Evolutionary conservation across 2,797 vertebrate species (phyloP).

Genomic region (Lagorchestes hirsutus): DNA sequence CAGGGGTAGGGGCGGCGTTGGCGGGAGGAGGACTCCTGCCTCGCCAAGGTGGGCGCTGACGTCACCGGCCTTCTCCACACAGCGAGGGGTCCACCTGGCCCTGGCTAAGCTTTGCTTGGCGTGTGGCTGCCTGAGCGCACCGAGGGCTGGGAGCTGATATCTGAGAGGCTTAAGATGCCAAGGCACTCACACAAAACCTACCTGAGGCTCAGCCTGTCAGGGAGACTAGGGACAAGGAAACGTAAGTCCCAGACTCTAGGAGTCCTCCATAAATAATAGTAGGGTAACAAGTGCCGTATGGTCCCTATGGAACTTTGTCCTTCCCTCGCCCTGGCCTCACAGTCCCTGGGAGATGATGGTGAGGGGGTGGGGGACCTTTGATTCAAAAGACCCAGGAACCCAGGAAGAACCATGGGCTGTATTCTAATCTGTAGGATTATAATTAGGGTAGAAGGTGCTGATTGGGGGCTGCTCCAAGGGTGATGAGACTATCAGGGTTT

Average conservation of each 20-base stretch:
- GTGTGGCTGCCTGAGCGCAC: too few species aligned
- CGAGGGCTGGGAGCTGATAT: neutral
- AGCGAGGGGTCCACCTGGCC: neutral
- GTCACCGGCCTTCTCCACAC: too few species aligned
- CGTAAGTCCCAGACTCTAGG: neutral
- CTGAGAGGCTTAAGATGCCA: neutral
- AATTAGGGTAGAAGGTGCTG: too few species aligned
- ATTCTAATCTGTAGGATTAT: neutral
- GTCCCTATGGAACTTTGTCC: neutral
- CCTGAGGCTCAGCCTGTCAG: neutral
- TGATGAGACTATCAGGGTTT: neutral
- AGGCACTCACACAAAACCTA: neutral
- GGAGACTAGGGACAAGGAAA: neutral
- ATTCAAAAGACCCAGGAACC: neutral
- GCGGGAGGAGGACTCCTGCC: neutral
- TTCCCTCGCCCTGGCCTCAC: too few species aligned
- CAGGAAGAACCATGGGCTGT: neutral
- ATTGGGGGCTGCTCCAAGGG: neutral
- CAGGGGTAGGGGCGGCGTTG: neutral
- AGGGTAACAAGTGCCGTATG: rapidly evolving
- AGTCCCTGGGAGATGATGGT: neutral
- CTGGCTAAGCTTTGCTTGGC: neutral
- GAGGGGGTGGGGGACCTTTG: neutral
- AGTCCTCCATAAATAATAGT: neutral
- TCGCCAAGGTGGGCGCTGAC: neutral